Evolutionary conservation across 64 coral and sea anemone genomes (phyloP), one percentile per base, ranked within the genome.

Genomic region (Montipora sp.): DNA sequence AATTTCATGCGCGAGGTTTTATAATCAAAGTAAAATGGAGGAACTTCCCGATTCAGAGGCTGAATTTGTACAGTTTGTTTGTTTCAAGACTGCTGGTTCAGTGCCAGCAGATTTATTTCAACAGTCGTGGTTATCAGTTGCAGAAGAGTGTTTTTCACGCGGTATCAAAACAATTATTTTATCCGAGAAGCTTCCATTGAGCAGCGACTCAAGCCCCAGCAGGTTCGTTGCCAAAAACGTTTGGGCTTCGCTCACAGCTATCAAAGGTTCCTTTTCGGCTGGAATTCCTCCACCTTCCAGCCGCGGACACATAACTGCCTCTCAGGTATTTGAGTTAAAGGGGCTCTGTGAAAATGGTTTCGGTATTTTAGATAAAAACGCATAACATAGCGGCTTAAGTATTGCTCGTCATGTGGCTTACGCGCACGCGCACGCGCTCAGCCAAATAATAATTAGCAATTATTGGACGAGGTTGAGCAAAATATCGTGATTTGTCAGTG

Each of bases 21-120:
- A 11, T 45, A 12, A 47, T 71, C 1, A 7, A 49, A 3, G 36
- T 3, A 13, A 85, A 71, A 90, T 80, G 75, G 18, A 63, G 18
- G 67, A 59, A 47, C 15, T n/a, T 10, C 44, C 59, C 50, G 22
- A 83, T 47, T 46, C 58, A 53, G 63, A 36, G 6, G 79, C 77
- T n/a, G 77, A 47, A 81, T 85, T 78, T 51, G 95, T 84, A 1
- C 95, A 98, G 84, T 98, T 98, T 59, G 95, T 98, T 7, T 87
- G 75, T 51, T 94, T 98, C 59, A 91, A 83, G 20, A 92, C 95
- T 23, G 89, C 78, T 0, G 92, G 83, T 63, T 16, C 75, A 9
- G 13, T 98, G 68, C 89, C 95, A 27, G 58, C 83, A 7, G 95
- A 98, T 16, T 93, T 98, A 36, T 97, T 97, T 66, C 95, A 97